These are phyloP conservation scores for Acanthacorydalis orientalis DNA, from an alignment of 2,888 invertebrate genomes.

Conservation along the genomic window DNA sequence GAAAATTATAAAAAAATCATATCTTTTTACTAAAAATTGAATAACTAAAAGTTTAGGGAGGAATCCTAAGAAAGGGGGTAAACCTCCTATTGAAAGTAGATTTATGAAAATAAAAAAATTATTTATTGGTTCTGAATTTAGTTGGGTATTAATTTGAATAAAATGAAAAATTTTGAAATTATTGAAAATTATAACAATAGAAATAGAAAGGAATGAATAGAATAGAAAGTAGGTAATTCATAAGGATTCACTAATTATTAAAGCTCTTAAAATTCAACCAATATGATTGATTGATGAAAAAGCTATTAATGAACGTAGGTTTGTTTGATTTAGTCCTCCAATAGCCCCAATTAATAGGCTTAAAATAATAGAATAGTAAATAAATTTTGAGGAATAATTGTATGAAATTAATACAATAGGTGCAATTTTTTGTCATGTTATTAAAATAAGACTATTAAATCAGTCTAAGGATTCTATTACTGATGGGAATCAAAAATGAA, in stretches of 20 bases:
- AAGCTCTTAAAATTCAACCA: conserved; percentile 30
- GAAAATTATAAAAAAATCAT: no score
- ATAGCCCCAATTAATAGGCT: conserved; percentile 32
- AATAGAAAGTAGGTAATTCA: no score
- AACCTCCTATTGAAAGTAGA: no score
- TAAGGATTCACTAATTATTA: conserved; percentile 18
- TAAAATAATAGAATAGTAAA: conserved; percentile 28
- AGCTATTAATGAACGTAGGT: conserved; percentile 38
- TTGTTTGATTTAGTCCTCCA: conserved; percentile 35
- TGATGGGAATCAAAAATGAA: conserved; percentile 19
- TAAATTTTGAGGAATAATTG: conserved; percentile 14
- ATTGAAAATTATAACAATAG: no score
- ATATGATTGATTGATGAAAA: conserved; percentile 48
- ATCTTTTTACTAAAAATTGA: no score
- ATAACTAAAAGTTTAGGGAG: no score
- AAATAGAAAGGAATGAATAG: no score
- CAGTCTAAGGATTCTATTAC: conserved; percentile 39
- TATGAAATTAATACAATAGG: conserved; percentile 34
- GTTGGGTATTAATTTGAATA: conserved; percentile 32
- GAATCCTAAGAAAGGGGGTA: no score
- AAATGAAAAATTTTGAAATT: conserved; percentile 25
- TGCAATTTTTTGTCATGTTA: conserved; percentile 48
- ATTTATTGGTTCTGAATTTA: no score
- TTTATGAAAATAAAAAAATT: no score
- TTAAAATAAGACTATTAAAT: conserved; percentile 35